phyloP scores from a whole-genome alignment of 2,888 invertebrate genomes.

The Lapara coniferarum region DNA sequence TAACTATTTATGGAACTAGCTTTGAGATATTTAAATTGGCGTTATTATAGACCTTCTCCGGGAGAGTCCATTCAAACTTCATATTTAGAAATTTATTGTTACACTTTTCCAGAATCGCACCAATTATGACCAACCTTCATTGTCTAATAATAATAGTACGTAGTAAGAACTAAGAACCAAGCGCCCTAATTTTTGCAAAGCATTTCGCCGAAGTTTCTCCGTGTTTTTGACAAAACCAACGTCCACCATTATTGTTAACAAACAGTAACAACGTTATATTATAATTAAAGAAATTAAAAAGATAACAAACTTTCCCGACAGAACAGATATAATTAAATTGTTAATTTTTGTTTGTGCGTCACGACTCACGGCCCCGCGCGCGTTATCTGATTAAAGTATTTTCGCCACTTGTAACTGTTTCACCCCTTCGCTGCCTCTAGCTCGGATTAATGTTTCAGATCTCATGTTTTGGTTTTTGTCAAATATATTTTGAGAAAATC shows the following conservation, averaged over 20 bases:
- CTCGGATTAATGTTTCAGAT: neutral
- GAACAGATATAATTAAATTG: constrained; percentile 59
- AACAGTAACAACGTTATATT: constrained; percentile 56
- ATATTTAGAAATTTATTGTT: too few species aligned
- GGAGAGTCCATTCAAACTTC: too few species aligned
- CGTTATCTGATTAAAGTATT: constrained; percentile 36
- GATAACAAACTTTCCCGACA: constrained; percentile 54
- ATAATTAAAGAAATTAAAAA: constrained; percentile 66
- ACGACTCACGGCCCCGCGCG: constrained; percentile 45
- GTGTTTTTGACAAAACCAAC: constrained; percentile 14
- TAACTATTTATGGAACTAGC: too few species aligned
- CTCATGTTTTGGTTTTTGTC: neutral
- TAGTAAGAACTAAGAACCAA: neutral
- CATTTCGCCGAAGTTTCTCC: neutral
- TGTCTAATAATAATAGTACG: too few species aligned
- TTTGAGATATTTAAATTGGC: too few species aligned
- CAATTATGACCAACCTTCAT: too few species aligned
- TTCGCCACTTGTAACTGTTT: neutral
- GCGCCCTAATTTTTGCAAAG: neutral
- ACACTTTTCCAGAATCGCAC: too few species aligned
- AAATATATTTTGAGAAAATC: neutral
- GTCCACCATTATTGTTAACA: constrained; percentile 10
- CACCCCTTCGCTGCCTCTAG: neutral
- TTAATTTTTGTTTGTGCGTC: constrained; percentile 62
- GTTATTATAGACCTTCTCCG: too few species aligned